A percentile compares a stretch with the other conserved stretches of the same genome.
Conservation (phyloP, 2,797 vertebrate genomes). For the Orientallactaga sibirica region DNA sequence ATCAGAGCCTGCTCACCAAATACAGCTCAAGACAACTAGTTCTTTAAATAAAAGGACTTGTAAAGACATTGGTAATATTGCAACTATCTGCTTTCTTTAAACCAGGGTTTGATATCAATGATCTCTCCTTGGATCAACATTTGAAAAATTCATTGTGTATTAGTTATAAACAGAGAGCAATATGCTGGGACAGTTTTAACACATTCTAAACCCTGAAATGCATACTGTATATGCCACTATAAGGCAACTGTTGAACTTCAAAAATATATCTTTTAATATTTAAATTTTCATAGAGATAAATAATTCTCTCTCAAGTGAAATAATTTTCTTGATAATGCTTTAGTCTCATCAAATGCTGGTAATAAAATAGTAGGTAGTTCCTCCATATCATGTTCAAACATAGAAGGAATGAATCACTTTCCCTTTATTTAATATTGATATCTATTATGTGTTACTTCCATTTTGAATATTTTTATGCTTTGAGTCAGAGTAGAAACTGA, state of each 20-base stretch:
- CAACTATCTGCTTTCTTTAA: not conserved
- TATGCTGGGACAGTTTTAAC: not conserved
- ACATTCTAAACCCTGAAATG: slow-evolving; percentile 36
- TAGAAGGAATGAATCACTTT: not conserved
- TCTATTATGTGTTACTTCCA: not conserved
- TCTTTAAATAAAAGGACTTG: not conserved
- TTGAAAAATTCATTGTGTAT: slow-evolving; percentile 10
- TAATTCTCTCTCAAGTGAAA: slow-evolving; percentile 47
- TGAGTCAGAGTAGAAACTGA: slow-evolving; percentile 18
- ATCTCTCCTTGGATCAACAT: not conserved
- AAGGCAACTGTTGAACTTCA: not conserved
- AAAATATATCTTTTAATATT: slow-evolving; percentile 15
- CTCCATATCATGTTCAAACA: slow-evolving; percentile 26
- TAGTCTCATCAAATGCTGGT: not conserved
- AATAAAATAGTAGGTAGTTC: not conserved
- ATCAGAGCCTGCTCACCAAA: not conserved
- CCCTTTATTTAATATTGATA: slow-evolving; percentile 14
- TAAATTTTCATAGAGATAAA: slow-evolving; percentile 51
- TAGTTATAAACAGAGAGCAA: not conserved
- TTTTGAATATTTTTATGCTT: not conserved
- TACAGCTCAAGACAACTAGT: not conserved
- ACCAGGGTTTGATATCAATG: not conserved
- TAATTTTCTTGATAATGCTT: slow-evolving; percentile 20
- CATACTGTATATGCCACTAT: not conserved
- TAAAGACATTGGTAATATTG: not conserved